A percentile compares a stretch with the other conserved stretches of the same genome.
Evolutionary conservation across 2,797 vertebrate genomes (phyloP).

Genomic region (Hypotaenidia philippensis): DNA sequence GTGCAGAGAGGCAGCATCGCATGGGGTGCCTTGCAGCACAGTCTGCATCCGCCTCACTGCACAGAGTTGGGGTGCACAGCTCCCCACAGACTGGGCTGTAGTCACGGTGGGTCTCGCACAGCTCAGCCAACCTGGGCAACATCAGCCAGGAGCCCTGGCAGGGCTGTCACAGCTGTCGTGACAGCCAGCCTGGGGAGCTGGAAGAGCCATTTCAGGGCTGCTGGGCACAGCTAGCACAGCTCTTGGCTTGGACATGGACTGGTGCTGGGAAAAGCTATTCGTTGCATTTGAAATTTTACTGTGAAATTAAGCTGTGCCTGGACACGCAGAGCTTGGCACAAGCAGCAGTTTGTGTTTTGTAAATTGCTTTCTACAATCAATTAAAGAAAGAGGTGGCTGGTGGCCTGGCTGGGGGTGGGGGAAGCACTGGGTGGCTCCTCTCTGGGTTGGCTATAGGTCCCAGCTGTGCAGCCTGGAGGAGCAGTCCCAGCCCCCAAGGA

Average conservation of each 20-base stretch:
- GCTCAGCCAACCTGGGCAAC: rapidly evolving
- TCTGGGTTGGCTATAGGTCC: not conserved
- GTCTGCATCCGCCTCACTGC: not conserved
- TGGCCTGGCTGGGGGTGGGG: not conserved
- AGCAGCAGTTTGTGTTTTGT: slow-evolving; percentile 1
- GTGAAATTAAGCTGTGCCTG: slow-evolving; percentile 38
- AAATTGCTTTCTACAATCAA: slow-evolving; percentile 52
- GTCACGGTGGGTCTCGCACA: not conserved
- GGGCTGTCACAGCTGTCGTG: rapidly evolving
- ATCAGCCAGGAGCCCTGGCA: not conserved
- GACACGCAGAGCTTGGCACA: slow-evolving; percentile 22
- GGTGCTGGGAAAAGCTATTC: slow-evolving; percentile 27
- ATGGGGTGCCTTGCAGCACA: rapidly evolving
- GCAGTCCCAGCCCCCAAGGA: not conserved
- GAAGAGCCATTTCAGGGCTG: not conserved
- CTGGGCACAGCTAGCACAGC: not conserved
- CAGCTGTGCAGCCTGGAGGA: not conserved
- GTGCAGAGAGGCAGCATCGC: rapidly evolving
- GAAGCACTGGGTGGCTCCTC: not conserved
- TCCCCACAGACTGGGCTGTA: not conserved
- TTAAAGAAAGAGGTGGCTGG: not conserved
- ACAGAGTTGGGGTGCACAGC: not conserved
- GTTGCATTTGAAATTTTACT: slow-evolving; percentile 7
- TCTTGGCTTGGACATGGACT: not conserved
- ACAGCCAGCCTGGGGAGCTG: not conserved